Percentiles rank a stretch among this genome's conserved stretches.
phyloP scores from a whole-genome alignment of 2,888 invertebrate species.

The Dicranocentrus wangi region DNA sequence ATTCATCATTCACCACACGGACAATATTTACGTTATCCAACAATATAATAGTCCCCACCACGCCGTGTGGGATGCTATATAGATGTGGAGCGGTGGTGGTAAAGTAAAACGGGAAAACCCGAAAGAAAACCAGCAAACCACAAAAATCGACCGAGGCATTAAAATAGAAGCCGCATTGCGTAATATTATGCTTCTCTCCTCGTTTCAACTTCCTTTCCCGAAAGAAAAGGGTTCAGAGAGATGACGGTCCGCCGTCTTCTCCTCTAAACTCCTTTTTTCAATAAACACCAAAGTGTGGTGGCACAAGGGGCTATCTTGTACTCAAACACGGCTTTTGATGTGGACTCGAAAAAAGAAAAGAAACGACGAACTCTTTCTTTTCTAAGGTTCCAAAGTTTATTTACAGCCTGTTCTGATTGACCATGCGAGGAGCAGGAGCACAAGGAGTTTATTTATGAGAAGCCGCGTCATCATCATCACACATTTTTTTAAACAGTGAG shows the following conservation, averaged over 20 bases:
- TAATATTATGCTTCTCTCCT: background rate
- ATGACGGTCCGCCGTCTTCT: background rate
- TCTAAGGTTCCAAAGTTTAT: too few relatives aligned
- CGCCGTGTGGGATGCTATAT: too few relatives aligned
- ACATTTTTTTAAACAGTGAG: background rate
- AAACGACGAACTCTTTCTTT: too few relatives aligned
- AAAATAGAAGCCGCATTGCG: conserved; percentile 27
- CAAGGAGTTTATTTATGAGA: conserved; percentile 32
- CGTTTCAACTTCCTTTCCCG: background rate
- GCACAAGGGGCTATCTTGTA: too few relatives aligned
- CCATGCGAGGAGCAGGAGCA: background rate
- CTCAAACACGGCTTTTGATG: too few relatives aligned
- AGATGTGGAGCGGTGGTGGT: too few relatives aligned
- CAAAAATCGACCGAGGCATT: background rate
- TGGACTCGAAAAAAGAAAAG: too few relatives aligned
- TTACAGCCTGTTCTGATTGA: background rate
- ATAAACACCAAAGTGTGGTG: too few relatives aligned
- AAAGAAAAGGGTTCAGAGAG: conserved; percentile 12
- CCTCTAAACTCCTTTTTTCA: too few relatives aligned
- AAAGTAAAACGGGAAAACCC: background rate
- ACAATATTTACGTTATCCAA: too few relatives aligned
- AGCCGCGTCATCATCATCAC: conserved; percentile 28
- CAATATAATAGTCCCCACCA: too few relatives aligned
- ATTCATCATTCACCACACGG: conserved; percentile 5
- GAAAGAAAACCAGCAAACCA: conserved; percentile 1